Base-by-base conservation (phyloP, 30 jellyfish, hydroid and myxozoan species). In the Pelagia noctiluca region DNA sequence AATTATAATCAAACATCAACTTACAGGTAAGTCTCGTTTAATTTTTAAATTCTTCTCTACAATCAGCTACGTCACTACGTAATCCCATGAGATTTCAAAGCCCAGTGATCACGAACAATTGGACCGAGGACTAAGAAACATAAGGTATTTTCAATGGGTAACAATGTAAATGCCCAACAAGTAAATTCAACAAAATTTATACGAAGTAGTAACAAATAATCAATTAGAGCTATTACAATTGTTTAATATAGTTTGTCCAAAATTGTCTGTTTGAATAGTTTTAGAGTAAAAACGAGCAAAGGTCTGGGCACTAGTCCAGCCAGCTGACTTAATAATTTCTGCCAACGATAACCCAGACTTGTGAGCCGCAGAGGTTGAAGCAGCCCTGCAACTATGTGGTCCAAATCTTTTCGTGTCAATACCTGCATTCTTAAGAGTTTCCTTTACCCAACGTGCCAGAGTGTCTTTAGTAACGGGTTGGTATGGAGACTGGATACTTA, bases 331-430 rank as follows among this genome's bases (percentile, higher is more conserved):
- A 12, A 71, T n/a, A 42, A 71, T 34, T 12, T 16, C 83, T 12
- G 35, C 76, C 31, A 71, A 22, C n/a, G 74, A 23, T 24, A 42
- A 12, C 21, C 46, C 31, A 12, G 60, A 13, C 28, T 12, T 12
- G 35, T 71, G 31, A n/a, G 83, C 83, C 3, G 26, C 75, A 12
- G 83, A 71, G 8, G 83, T 71, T 18, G 57, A 18, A 12, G 83
- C 83, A 33, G 83, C 76, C 46, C 83, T 34, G 25, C n/a, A 22
- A 37, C 57, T 42, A 42, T 42, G 57, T 42, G 57, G 57, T 42
- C 57, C 57, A 42, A 42, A 42, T 42, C 57, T 42, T 42, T 42
- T 42, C 57, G 57, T 42, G 57, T 42, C 57, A 42, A 42, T 42
- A 42, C 57, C 57, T 42, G 57, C 57, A 42, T 42, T 42, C 57